Percentiles rank a stretch among this genome's conserved stretches.
Conservation (phyloP, 1,140 invertebrate genomes). For the Philotrypesis tridentata region DNA sequence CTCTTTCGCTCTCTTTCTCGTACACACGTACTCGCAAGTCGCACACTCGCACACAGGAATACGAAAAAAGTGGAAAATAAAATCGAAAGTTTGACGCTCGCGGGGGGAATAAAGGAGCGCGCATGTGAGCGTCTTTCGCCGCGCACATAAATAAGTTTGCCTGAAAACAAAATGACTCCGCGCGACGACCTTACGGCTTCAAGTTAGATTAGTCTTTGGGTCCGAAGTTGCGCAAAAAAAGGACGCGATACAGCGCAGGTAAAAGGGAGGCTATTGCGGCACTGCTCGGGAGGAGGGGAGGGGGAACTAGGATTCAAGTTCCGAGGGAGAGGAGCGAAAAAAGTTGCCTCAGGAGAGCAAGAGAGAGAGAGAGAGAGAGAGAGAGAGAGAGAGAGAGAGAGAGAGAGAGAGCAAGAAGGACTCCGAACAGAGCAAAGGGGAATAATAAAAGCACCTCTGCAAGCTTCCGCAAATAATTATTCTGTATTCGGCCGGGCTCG, state of each 20-base stretch:
- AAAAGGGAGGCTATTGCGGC: neutral
- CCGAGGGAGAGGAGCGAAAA: neutral
- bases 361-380: neutral
- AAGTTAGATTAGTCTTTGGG: constrained; percentile 44
- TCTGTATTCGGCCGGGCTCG: neutral
- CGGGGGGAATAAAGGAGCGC: neutral
- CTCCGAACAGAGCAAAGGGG: neutral
- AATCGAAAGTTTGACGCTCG: constrained; percentile 24
- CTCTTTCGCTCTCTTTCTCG: neutral
- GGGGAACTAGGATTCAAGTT: constrained; percentile 2
- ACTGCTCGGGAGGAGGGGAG: too few relatives aligned
- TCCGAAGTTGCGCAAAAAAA: neutral
- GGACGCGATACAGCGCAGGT: neutral
- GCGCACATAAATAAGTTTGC: constrained; percentile 34
- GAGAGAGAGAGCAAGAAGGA: neutral
- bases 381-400: neutral
- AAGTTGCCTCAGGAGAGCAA: neutral
- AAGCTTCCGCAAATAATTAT: constrained; percentile 27
- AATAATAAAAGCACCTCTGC: neutral
- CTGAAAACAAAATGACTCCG: constrained; percentile 27
- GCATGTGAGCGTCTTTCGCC: neutral
- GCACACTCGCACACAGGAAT: too few relatives aligned
- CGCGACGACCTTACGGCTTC: constrained; percentile 14
- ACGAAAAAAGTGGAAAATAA: neutral
- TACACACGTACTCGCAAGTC: too few relatives aligned